Percentiles rank a stretch among this genome's conserved stretches.
Evolutionary conservation across 2,797 vertebrate species (phyloP).

Genomic region (Scolopax rusticola): DNA sequence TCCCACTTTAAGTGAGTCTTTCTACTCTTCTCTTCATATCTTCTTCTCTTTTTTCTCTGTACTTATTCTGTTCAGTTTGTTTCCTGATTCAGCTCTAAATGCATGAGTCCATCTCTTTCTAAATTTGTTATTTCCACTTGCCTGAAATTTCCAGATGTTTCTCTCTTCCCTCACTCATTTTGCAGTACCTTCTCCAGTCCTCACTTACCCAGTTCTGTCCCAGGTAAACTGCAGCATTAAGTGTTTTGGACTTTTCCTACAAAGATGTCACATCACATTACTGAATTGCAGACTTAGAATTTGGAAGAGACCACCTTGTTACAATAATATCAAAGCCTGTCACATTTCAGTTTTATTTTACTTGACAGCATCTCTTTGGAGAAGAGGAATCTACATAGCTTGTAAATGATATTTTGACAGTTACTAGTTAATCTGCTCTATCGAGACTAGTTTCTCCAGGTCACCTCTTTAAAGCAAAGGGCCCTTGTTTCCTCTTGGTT

Average conservation of each 20-base stretch:
- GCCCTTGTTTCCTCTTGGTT: neutral
- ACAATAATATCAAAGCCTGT: conserved; percentile 21
- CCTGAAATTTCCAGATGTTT: neutral
- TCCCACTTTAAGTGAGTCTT: neutral
- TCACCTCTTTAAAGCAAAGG: neutral
- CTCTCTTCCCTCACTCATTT: neutral
- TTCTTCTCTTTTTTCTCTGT: neutral
- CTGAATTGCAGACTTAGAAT: neutral
- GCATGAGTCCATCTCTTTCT: neutral
- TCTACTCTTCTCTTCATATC: neutral
- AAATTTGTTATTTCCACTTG: neutral
- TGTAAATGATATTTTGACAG: conserved; percentile 54
- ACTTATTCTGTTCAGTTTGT: neutral
- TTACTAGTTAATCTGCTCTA: neutral
- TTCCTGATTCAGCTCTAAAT: neutral
- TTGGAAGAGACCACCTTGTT: conserved; percentile 17
- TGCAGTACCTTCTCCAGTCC: neutral
- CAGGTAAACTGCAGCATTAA: conserved; percentile 33
- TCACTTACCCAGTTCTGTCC: neutral
- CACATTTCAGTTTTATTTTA: conserved; percentile 45
- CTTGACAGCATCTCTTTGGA: conserved; percentile 53
- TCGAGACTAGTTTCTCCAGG: conserved; percentile 15
- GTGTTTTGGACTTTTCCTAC: conserved; percentile 6
- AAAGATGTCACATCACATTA: conserved; percentile 44
- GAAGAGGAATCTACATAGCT: conserved; percentile 2